phyloP scores from a whole-genome alignment of 2,888 invertebrate genomes.

The Tolmerus cingulatus region DNA sequence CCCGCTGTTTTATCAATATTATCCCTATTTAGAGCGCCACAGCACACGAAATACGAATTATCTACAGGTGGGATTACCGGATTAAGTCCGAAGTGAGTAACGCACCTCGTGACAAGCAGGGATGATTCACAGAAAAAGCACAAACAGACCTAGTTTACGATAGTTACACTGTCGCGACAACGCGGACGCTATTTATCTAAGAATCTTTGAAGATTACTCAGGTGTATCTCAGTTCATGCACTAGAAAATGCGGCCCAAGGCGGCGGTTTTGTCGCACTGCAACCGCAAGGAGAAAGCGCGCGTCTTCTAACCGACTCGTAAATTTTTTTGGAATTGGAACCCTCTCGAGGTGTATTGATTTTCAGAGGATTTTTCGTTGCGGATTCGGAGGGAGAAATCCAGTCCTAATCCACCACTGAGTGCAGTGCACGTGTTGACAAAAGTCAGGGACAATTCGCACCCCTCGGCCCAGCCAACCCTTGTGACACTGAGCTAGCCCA shows the following conservation, averaged over 20 bases:
- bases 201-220: not conserved
- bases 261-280: not conserved
- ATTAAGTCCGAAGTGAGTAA: not conserved
- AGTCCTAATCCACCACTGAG: not conserved
- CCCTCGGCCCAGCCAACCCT: not conserved
- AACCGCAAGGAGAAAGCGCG: not conserved
- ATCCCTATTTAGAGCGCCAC: not conserved
- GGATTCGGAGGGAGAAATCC: not conserved
- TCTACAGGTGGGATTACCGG: constrained; percentile 8
- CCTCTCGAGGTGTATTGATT: not conserved
- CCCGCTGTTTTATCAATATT: constrained; percentile 16
- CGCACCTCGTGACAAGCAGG: not conserved
- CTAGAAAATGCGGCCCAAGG: not conserved
- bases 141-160: not conserved
- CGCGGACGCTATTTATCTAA: not conserved
- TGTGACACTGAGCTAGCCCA: constrained; percentile 10
- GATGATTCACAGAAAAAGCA: not conserved
- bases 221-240: not conserved
- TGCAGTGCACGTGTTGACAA: constrained; percentile 1
- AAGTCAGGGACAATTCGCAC: not conserved
- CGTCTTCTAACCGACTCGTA: not conserved
- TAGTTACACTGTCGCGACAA: not conserved
- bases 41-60: not conserved
- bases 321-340: not conserved
- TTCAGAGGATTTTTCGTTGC: not conserved